These are phyloP conservation scores for Goniozus legneri DNA, from an alignment of 1,140 invertebrate species.

Conservation along the genomic window DNA sequence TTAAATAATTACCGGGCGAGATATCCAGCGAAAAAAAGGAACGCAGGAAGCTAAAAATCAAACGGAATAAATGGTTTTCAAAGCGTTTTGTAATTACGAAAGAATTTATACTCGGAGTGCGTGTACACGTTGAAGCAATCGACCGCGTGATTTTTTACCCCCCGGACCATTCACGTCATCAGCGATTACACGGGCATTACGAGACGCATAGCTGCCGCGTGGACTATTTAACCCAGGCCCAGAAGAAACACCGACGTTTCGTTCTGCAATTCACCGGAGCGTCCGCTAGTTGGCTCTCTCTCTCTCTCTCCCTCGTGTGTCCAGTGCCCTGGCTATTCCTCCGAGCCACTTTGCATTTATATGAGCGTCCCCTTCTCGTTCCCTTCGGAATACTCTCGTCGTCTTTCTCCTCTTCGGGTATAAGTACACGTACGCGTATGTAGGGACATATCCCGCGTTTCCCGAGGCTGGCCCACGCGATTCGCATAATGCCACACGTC, in stretches of 20 bases:
- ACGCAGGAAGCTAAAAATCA: no score
- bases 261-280: slow-evolving; percentile 22
- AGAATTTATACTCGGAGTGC: no score
- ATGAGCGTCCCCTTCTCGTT: slow-evolving; percentile 21
- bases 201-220: background rate
- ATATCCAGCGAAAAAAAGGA: no score
- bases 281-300: background rate
- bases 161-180: background rate
- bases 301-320: background rate
- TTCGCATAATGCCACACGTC: no score
- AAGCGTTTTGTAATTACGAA: no score
- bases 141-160: no score
- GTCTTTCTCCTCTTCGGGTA: no score
- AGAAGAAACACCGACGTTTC: slow-evolving; percentile 2
- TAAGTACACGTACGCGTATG: background rate
- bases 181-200: background rate
- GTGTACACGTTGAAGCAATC: no score
- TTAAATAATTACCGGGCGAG: no score
- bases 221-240: background rate
- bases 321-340: slow-evolving; percentile 9
- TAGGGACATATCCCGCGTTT: slow-evolving; percentile 5
- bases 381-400: no score
- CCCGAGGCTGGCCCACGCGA: no score
- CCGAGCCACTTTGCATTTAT: slow-evolving; percentile 38
- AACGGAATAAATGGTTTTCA: no score